Percentiles rank a stretch among this genome's conserved stretches.
Evolutionary conservation across 92 coral and sea anemone species (phyloP).

Genomic region (Blastomussa wellsi): DNA sequence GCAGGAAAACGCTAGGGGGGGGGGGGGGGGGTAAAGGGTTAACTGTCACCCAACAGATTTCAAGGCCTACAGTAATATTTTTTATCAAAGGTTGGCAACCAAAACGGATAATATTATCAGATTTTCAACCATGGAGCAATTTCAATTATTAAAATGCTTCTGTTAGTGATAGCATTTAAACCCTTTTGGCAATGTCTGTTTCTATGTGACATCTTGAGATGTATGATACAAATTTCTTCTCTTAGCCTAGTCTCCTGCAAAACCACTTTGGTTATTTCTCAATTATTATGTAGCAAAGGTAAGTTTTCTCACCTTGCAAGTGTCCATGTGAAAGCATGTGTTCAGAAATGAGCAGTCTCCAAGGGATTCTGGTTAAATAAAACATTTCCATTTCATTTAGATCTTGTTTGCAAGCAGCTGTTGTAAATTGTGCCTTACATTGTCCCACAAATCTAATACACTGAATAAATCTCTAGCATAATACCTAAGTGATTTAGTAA

Average conservation of each 20-base stretch:
- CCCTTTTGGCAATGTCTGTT: not conserved
- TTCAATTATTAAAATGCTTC: too few relatives aligned
- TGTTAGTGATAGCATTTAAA: too few relatives aligned
- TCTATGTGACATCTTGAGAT: not conserved
- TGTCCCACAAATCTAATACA: not conserved
- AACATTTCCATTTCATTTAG: not conserved
- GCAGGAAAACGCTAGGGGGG: too few relatives aligned
- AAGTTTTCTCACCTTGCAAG: conserved; percentile 81
- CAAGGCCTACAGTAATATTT: too few relatives aligned
- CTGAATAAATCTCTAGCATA: not conserved
- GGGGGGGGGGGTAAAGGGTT: too few relatives aligned
- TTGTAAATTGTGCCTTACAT: not conserved
- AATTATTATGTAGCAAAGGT: not conserved
- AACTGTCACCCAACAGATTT: too few relatives aligned
- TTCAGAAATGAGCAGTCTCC: conserved; percentile 98
- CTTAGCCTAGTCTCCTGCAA: not conserved
- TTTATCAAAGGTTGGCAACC: too few relatives aligned
- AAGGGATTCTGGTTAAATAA: conserved; percentile 78
- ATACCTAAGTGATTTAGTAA: too few relatives aligned
- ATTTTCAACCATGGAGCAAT: too few relatives aligned
- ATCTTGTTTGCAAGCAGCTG: not conserved
- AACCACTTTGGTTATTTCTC: not conserved
- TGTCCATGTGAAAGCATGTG: conserved; percentile 99
- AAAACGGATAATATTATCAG: too few relatives aligned
- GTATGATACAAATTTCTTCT: not conserved